Evolutionary conservation across 2,888 invertebrate species (phyloP).

Genomic region (Diplazon laetatorius): DNA sequence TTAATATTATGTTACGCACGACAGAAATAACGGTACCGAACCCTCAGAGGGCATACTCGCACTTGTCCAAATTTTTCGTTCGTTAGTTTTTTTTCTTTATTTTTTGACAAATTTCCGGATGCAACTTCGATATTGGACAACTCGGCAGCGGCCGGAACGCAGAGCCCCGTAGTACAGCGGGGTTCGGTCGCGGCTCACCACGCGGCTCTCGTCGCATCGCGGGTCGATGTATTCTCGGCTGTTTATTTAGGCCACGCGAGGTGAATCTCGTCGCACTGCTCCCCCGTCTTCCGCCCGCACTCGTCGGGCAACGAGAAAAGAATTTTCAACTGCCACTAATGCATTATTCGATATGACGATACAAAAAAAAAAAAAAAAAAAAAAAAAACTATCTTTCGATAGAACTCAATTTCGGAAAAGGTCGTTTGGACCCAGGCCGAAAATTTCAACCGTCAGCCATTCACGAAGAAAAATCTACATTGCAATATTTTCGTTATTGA

Average conservation of each 20-base stretch:
- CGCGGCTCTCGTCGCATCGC: constrained; percentile 68
- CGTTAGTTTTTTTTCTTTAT: not conserved
- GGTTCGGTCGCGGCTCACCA: constrained; percentile 64
- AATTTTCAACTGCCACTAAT: not conserved
- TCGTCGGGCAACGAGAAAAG: not conserved
- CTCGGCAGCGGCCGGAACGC: constrained; percentile 65
- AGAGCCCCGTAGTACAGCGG: too few species aligned
- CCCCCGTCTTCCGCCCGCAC: constrained; percentile 18
- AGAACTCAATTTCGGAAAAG: too few species aligned
- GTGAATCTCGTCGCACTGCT: constrained; percentile 77
- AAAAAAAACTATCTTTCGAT: too few species aligned
- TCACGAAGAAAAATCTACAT: too few species aligned
- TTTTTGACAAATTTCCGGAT: constrained; percentile 40
- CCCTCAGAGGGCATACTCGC: too few species aligned
- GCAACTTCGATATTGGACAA: constrained; percentile 66
- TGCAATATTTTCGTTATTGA: too few species aligned
- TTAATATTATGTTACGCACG: too few species aligned
- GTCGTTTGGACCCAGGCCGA: too few species aligned
- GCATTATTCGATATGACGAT: constrained; percentile 5
- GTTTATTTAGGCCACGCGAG: constrained; percentile 82
- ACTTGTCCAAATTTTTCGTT: constrained; percentile 18
- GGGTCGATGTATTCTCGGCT: constrained; percentile 83
- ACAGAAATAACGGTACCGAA: too few species aligned
- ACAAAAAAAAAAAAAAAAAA: not conserved
- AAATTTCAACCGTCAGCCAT: too few species aligned